Percentiles rank a stretch among this genome's conserved stretches.
These are phyloP conservation scores for Araneus ventricosus DNA, from an alignment of 1,140 invertebrate genomes.

Conservation along the genomic window DNA sequence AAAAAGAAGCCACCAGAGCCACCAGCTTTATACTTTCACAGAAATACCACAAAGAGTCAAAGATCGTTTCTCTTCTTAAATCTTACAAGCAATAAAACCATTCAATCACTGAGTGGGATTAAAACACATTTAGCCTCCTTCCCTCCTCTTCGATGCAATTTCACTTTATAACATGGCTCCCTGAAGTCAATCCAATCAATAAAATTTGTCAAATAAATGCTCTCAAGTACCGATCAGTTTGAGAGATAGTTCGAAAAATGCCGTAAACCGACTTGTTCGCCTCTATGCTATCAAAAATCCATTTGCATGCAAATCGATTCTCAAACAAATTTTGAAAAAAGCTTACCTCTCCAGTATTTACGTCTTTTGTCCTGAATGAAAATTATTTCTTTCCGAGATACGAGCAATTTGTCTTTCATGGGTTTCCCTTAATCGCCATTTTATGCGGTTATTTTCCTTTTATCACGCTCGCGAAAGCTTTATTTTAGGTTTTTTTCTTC, in stretches of 20 bases:
- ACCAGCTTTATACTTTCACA: too few relatives aligned
- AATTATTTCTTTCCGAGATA: not conserved
- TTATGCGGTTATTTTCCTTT: conserved; percentile 26
- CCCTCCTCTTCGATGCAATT: not conserved
- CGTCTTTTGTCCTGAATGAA: not conserved
- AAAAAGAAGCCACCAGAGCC: too few relatives aligned
- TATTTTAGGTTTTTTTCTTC: not conserved
- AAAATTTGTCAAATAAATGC: not conserved
- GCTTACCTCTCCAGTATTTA: not conserved
- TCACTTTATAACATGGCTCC: not conserved
- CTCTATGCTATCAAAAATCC: not conserved
- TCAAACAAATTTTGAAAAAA: not conserved
- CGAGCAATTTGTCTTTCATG: conserved; percentile 16
- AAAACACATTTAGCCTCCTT: not conserved
- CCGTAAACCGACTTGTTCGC: not conserved
- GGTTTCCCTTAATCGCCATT: conserved; percentile 24
- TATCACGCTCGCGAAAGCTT: not conserved
- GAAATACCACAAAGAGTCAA: too few relatives aligned
- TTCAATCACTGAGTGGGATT: not conserved
- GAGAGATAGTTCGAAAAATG: not conserved
- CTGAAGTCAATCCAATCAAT: not conserved
- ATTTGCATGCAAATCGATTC: not conserved
- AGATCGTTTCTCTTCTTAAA: too few relatives aligned
- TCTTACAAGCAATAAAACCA: too few relatives aligned
- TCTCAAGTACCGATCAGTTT: not conserved